Base-by-base conservation (phyloP, 1,140 invertebrate genomes). In the Zaprionus ornatus region DNA sequence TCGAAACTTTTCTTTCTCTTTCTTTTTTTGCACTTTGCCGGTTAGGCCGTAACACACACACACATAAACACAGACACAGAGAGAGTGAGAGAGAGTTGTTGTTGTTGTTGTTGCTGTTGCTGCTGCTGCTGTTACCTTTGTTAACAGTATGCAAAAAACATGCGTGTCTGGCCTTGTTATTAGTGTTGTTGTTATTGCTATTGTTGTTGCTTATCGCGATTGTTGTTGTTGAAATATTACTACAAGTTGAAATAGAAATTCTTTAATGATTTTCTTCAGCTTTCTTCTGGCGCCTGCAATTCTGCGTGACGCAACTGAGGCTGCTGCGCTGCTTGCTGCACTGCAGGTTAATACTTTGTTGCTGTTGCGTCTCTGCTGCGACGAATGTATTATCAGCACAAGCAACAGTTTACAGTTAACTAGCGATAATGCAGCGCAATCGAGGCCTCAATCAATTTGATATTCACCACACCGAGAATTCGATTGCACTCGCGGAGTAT, bases 231-330 rank as follows among this genome's bases (percentile, higher is more conserved):
- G 32, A 69, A 61, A 68, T 50, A 68, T 55, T 23, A 27, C 40
- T 45, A 45, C 40, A 45, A 45, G 9, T 45, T 45, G 40, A 17
- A 10, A 15, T 45, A 17, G 40, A 27, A 60, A 40, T 61, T 54
- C 40, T 50, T 21, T 19, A 66, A 32, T 32, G 54, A 35, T 35
- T 60, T 50, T 40, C 37, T 71, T 54, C 54, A 37, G 52, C 67
- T 56, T 78, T 75, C 32, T 66, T 35, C 15, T 27, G 23, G 29
- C 48, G 48, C 27, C 40, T 40, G 23, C 25, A 37, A 71, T 72
- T 40, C 69, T 80, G 56, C 84, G 67, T 87, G 84, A 87, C 84
- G 80, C 88, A 87, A 88, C 60, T 63, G 62, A 57, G 40, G 40
- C 40, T 45, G 40, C 40, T 42, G 40, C 40, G n/a, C n/a, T 42